Conservation (phyloP, 2,113 vertebrate genomes). For the Paratilapia polleni region DNA sequence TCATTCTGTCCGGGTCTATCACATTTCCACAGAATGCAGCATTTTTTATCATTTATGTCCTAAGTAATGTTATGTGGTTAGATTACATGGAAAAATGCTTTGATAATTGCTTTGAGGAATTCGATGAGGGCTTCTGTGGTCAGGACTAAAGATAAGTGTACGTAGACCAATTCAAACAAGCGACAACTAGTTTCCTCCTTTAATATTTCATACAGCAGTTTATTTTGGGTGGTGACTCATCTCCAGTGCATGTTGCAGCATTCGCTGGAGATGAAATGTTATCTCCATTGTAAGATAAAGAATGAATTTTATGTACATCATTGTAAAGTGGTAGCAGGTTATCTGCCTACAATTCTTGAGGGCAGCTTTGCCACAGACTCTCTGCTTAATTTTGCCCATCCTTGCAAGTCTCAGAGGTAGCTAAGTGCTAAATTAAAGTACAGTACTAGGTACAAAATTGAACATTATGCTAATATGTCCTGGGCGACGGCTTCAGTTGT, state of each 20-base stretch:
- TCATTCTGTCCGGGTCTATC: constrained; percentile 57
- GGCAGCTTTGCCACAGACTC: background rate
- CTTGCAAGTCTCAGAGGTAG: constrained; percentile 16
- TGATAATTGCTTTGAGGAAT: constrained; percentile 60
- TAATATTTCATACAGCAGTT: constrained; percentile 21
- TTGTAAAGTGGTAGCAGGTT: constrained; percentile 6
- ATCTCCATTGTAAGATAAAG: constrained; percentile 5
- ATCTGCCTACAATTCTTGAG: constrained; percentile 2
- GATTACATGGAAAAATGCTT: constrained; percentile 54
- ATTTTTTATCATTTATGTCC: constrained; percentile 52
- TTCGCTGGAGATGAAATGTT: background rate
- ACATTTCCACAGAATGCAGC: constrained; percentile 49
- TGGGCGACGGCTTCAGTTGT: constrained; percentile 46
- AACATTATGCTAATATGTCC: constrained; percentile 65
- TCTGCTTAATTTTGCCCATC: constrained; percentile 12
- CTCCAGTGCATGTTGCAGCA: constrained; percentile 6
- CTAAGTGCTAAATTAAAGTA: constrained; percentile 44
- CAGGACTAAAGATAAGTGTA: constrained; percentile 17
- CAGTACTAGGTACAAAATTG: constrained; percentile 49
- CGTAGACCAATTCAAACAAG: background rate
- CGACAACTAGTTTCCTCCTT: constrained; percentile 14
- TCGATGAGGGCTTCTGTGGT: constrained; percentile 47
- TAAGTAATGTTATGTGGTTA: constrained; percentile 40
- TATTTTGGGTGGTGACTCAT: constrained; percentile 25
- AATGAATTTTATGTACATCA: background rate